Evolutionary conservation across 2,797 vertebrate genomes (phyloP).

Genomic region (Gymnodraco acuticeps): DNA sequence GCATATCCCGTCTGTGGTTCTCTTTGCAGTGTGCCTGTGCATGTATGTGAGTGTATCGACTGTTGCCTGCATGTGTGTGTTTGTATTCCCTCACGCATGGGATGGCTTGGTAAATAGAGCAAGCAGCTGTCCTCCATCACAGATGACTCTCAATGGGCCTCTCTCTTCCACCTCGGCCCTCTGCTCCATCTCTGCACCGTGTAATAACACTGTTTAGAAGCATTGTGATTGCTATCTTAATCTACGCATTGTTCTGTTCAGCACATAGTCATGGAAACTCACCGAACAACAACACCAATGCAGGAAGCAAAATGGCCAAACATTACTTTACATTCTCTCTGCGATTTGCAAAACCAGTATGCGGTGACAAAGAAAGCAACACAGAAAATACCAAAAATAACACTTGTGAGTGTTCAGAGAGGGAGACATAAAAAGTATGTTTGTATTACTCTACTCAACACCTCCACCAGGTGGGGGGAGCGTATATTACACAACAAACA

Average conservation of each 20-base stretch:
- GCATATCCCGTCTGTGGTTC: slow-evolving; percentile 29
- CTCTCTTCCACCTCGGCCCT: slow-evolving; percentile 16
- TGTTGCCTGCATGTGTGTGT: slow-evolving; percentile 30
- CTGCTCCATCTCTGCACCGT: slow-evolving; percentile 22
- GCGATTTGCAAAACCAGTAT: background rate
- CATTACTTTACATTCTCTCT: slow-evolving; percentile 15
- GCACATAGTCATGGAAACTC: slow-evolving; percentile 44
- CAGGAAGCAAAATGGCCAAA: background rate
- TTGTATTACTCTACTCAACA: slow-evolving; percentile 32
- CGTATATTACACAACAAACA: slow-evolving; percentile 13
- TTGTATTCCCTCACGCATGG: slow-evolving; percentile 37
- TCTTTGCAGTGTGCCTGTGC: slow-evolving; percentile 29
- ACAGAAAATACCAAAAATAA: background rate
- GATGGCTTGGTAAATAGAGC: slow-evolving; percentile 60
- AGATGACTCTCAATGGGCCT: slow-evolving; percentile 42
- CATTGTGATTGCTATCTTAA: slow-evolving; percentile 27
- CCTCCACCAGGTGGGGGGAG: slow-evolving; percentile 58
- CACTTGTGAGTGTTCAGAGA: background rate
- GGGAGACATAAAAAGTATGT: background rate
- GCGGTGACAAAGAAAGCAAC: background rate
- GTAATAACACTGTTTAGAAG: slow-evolving; percentile 44
- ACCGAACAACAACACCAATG: slow-evolving; percentile 28
- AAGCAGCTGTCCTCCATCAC: slow-evolving; percentile 73
- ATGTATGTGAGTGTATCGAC: slow-evolving; percentile 25
- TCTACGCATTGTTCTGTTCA: slow-evolving; percentile 48